Conservation (phyloP, 2,888 invertebrate genomes). For the Cephonodes hylas region DNA sequence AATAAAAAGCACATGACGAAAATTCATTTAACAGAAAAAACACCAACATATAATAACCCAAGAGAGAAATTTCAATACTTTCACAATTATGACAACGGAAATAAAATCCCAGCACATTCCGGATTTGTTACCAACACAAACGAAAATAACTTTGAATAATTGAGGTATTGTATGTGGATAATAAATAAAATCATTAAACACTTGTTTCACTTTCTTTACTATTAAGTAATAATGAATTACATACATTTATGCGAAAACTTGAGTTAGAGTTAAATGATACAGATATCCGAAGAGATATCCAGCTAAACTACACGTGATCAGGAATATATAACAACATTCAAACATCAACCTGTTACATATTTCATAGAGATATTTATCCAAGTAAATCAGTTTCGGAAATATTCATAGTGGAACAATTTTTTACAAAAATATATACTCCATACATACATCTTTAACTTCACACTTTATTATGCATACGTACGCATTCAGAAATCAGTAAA, state of each 20-base stretch:
- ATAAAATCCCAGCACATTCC: constrained; percentile 35
- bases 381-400: neutral
- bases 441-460: neutral
- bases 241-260: neutral
- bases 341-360: neutral
- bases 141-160: constrained; percentile 23
- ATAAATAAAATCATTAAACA: neutral
- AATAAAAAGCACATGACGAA: constrained; percentile 45
- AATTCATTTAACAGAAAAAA: constrained; percentile 49
- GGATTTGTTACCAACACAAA: constrained; percentile 50
- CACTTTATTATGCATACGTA: neutral
- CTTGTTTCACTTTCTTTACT: constrained; percentile 3
- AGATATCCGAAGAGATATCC: neutral
- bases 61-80: constrained; percentile 38
- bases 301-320: neutral
- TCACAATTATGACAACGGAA: constrained; percentile 32
- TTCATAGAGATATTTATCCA: neutral
- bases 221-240: neutral
- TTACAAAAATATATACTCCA: neutral
- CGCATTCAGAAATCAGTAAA: neutral
- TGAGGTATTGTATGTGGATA: neutral
- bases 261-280: neutral
- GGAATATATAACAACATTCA: neutral
- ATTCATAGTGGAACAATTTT: neutral
- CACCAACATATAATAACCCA: constrained; percentile 35